These are phyloP conservation scores for Schizopygopsis pylzovi DNA, from an alignment of 2,797 vertebrate species.

Conservation along the genomic window DNA sequence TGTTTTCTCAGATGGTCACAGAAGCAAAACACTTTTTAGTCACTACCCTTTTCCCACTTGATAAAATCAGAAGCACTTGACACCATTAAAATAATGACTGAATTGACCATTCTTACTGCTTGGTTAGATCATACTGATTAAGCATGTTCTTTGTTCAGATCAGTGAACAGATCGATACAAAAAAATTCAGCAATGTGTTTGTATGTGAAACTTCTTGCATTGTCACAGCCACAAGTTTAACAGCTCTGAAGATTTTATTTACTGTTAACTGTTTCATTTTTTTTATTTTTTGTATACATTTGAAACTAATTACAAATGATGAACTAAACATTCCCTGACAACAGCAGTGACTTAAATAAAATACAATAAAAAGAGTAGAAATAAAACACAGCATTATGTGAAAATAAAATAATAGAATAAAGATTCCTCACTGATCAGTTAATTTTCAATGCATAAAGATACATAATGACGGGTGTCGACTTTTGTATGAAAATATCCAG, in stretches of 20 bases:
- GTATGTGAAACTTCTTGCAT: neutral
- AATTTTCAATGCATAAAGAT: neutral
- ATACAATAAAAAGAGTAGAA: neutral
- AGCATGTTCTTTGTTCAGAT: neutral
- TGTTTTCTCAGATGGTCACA: neutral
- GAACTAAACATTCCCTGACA: neutral
- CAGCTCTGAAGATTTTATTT: neutral
- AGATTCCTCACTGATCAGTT: neutral
- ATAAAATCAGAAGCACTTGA: neutral
- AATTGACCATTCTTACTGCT: neutral
- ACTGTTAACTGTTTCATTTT: neutral
- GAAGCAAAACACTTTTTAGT: neutral
- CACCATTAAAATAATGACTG: neutral
- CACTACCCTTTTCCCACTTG: neutral
- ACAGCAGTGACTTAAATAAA: neutral
- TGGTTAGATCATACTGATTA: constrained; percentile 36
- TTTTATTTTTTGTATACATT: neutral
- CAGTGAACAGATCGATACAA: neutral
- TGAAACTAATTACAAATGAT: neutral
- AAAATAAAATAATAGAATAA: neutral
- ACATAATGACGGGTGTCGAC: neutral
- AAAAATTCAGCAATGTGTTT: neutral
- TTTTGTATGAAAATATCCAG: neutral
- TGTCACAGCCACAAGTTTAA: neutral
- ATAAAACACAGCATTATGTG: neutral